Evolutionary conservation across 2,113 vertebrate genomes (phyloP), one percentile per base, ranked within the genome.

Genomic region (Muscicapa adusta): DNA sequence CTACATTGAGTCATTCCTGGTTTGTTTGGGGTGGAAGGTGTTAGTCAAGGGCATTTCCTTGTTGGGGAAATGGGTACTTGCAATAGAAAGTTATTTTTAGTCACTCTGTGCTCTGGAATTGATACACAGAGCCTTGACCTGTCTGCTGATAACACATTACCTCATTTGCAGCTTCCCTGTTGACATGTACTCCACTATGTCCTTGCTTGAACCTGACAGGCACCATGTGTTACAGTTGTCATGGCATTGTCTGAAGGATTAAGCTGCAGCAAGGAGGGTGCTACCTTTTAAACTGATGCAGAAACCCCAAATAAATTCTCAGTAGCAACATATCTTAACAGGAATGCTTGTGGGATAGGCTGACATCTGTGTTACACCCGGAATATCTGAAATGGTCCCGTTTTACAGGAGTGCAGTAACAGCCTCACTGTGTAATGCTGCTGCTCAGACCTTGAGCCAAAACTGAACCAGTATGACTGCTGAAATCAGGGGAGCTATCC

Each of bases 71-170:
- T 60, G 78, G 96, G 92, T 96, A 96, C 98, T 98, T 97, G 85
- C 97, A 96, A 96, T 86, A 96, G 94, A 91, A 96, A 82, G 94
- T 96, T 97, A 97, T 97, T 98, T 97, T 97, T 95, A 84, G 86
- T 93, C 83, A 56, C 78, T 84, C 71, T 63, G 50, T 88, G 77
- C 84, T 92, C 68, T 87, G 56, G 79, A 90, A 73, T 79, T 97
- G 95, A 97, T 96, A 95, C 86, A 82, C 60, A 68, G 88, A 95
- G 95, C 88, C 92, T 89, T 97, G 92, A 96, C 96, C 97, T 98
- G 98, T 98, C 98, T 98, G 98, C 96, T 97, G 96, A 94, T 97
- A 97, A 96, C 78, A 63, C 82, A 63, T 97, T 97, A 96, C 95
- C 96, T 98, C 97, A 97, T 96, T 94, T 91, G 91, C 95, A 95